phyloP scores from a whole-genome alignment of 1,140 invertebrate species.

The Leucophenga varia region DNA sequence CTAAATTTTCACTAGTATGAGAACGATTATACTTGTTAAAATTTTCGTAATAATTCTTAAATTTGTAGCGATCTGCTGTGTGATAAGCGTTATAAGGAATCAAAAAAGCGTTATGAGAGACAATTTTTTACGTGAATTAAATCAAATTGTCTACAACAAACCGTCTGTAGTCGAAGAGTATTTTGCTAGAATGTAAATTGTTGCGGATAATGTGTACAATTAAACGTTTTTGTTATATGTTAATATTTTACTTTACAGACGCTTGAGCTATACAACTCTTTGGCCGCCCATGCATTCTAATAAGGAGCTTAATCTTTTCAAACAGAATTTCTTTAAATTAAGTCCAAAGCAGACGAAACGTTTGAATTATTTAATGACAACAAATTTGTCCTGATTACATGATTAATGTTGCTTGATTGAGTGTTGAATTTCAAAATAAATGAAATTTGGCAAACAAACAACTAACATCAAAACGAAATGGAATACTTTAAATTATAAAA shows the following conservation, averaged over 20 bases:
- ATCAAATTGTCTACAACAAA: conserved; percentile 1
- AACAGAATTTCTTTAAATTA: conserved; percentile 24
- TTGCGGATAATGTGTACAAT: too few relatives aligned
- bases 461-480: too few relatives aligned
- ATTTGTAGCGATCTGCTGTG: conserved; percentile 24
- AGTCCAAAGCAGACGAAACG: conserved; percentile 11
- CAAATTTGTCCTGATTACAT: too few relatives aligned
- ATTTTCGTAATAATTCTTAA: too few relatives aligned
- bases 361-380: conserved; percentile 24
- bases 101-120: conserved; percentile 11
- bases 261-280: conserved; percentile 16
- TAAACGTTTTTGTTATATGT: too few relatives aligned
- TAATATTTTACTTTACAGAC: too few relatives aligned
- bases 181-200: conserved; percentile 15
- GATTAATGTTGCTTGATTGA: too few relatives aligned
- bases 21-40: not conserved
- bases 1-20: conserved; percentile 23
- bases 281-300: conserved; percentile 34
- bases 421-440: too few relatives aligned
- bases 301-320: conserved; percentile 22
- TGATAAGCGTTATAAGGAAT: conserved; percentile 7
- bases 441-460: too few relatives aligned
- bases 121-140: conserved; percentile 19
- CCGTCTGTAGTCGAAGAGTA: conserved; percentile 15
- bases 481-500: too few relatives aligned